Base-by-base conservation (phyloP, 2,888 invertebrate genomes). In the Tyria jacobaeae region DNA sequence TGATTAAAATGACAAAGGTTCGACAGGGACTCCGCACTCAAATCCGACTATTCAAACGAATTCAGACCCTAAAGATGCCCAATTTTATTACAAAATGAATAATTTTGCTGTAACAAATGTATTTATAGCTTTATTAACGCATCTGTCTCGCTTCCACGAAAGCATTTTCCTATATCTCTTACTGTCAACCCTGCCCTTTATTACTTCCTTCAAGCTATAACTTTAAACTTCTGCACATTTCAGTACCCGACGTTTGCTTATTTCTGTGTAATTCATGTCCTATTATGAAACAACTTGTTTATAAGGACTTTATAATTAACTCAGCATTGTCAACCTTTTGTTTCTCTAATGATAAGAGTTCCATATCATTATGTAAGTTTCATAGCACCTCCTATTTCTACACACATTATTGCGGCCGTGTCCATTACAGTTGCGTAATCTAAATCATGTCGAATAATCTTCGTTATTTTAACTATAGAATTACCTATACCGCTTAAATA, bases 1-100 rank as follows among this genome's bases (percentile, higher is more conserved):
- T 86, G 92, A 92, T 92, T 91, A 92, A 88, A 91, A 91, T 93
- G 92, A 93, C 93, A 93, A 91, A 93, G 93, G 92, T 92, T 92
- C 91, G 92, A 92, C 92, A 90, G 89, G 86, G 87, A 83, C 76
- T 81, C 83, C 62, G 79, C 78, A 80, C 77, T 83, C 76, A 77
- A 78, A 81, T 78, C 68, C 72, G 56, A 65, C 69, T 64, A 76
- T 71, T 71, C 84, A 82, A 71, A 73, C 81, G 80, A 91, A 83
- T 88, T 83, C 85, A 73, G 71, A 87, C 90, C 81, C 76, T 89
- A 88, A 81, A 70, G 66, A 63, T 66, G 60, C 68, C 50, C 68
- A 76, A 73, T 83, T 87, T 78, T 76, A 84, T 75, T 66, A 78
- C 67, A 76, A 72, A 75, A 66, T 68, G 60, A 64, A 66, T 80